Base-by-base conservation (phyloP, 2,797 vertebrate species). In the Aphelocoma californica region DNA sequence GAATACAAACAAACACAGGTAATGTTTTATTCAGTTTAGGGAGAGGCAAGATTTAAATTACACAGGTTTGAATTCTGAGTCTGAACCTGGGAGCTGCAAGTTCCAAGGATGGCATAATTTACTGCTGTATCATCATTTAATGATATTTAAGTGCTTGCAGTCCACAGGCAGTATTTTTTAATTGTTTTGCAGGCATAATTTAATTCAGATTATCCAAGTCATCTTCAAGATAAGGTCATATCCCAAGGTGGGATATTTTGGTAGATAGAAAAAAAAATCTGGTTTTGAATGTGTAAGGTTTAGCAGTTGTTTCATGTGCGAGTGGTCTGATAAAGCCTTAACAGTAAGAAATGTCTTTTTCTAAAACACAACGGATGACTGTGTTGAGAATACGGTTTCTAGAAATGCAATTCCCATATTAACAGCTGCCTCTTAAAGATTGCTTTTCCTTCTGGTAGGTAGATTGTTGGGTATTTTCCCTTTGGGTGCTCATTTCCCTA, bases 1-100 rank as follows among this genome's bases (percentile, higher is more conserved):
- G 57, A 82, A 67, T 57, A 66, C 82, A 94, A 95, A 86, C 53
- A 91, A 73, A 73, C 57, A 60, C 16, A 57, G 51, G 45, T 85
- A 57, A 84, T 90, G 77, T 90, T 96, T 95, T 95, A 92, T 94
- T 93, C 82, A 86, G 64, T 54, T 61, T 88, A 73, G 88, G 57
- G 60, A 85, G 15, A 86, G 26, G 28, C 23, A 72, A 72, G 51
- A 72, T 88, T 86, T 88, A 88, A 93, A 81, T 69, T 83, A 51
- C 25, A 50, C 2, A 10, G 40, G 34, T 44, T 75, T 85, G 47
- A 60, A 83, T 86, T 77, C 50, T 86, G 78, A 62, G 61, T 77
- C 29, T 58, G 70, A 92, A 89, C 48, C 28, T 71, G 69, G 31
- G 32, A 90, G 60, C 60, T 74, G 56, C 73, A 82, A n/a, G 16